These are phyloP conservation scores for Pseudochirops cupreus DNA, from an alignment of 2,797 vertebrate genomes.

Conservation along the genomic window DNA sequence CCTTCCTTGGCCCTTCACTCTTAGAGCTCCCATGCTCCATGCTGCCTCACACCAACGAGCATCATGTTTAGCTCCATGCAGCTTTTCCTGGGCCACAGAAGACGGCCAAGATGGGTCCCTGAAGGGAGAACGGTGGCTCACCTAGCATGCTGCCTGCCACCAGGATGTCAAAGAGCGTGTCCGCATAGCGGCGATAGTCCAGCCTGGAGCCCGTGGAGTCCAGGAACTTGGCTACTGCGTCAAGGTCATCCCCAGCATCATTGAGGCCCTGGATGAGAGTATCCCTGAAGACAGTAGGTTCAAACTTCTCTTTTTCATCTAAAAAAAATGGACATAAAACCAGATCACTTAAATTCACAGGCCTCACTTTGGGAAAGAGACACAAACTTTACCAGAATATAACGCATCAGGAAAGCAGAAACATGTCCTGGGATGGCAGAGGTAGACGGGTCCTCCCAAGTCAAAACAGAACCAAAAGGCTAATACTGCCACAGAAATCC, in stretches of 20 bases:
- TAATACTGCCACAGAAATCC: background rate
- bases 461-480: too few relatives aligned
- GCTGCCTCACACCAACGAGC: background rate
- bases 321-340: constrained; percentile 35
- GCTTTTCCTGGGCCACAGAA: background rate
- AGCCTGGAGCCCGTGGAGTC: constrained; percentile 92
- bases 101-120: background rate
- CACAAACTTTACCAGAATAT: background rate
- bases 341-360: background rate
- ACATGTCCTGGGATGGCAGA: background rate
- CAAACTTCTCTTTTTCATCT: constrained; percentile 99
- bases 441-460: background rate
- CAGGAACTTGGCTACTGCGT: constrained; percentile 95
- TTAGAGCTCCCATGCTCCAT: background rate
- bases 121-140: constrained; percentile 75
- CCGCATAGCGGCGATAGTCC: constrained; percentile 96
- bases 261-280: constrained; percentile 94
- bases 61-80: fast-evolving
- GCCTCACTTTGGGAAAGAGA: background rate
- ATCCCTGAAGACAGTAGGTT: constrained; percentile 96
- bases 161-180: constrained; percentile 95
- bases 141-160: constrained; percentile 96
- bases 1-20: background rate
- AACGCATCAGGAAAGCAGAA: background rate
- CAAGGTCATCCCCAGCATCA: constrained; percentile 92